A percentile compares a stretch with the other conserved stretches of the same genome.
phyloP scores from a whole-genome alignment of 2,888 invertebrate genomes.

The Quadroppia sp. region DNA sequence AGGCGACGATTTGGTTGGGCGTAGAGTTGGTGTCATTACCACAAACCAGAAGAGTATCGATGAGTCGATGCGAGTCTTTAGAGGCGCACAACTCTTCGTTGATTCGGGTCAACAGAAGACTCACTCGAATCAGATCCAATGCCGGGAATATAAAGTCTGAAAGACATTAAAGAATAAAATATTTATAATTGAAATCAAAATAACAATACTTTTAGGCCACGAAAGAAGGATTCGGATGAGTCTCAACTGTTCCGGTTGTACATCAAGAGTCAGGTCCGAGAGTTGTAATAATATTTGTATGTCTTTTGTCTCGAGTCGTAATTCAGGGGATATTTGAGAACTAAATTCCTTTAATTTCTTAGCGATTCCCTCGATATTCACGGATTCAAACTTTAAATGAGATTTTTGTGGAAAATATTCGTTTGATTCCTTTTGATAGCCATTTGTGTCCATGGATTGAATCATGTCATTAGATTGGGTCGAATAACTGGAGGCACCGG shows the following conservation, averaged over 20 bases:
- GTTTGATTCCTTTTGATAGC: neutral
- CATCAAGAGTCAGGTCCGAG: constrained; percentile 54
- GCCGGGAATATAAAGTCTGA: constrained; percentile 77
- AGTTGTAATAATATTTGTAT: constrained; percentile 60
- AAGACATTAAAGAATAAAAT: constrained; percentile 44
- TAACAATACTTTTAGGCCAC: constrained; percentile 60
- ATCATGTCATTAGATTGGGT: constrained; percentile 46
- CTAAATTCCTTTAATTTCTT: constrained; percentile 64
- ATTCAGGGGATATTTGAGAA: constrained; percentile 59
- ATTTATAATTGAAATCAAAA: neutral
- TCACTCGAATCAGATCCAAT: constrained; percentile 77
- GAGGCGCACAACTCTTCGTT: constrained; percentile 56
- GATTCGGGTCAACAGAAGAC: constrained; percentile 67
- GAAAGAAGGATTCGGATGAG: constrained; percentile 62
- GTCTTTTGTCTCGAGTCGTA: constrained; percentile 58
- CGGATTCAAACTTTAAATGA: constrained; percentile 64
- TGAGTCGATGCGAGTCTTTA: constrained; percentile 49
- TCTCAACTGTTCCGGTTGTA: constrained; percentile 54
- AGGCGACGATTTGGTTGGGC: constrained; percentile 71
- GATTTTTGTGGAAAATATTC: constrained; percentile 57
- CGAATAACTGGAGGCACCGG: constrained; percentile 54
- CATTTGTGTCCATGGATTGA: neutral
- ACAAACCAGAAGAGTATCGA: constrained; percentile 50
- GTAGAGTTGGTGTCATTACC: constrained; percentile 57
- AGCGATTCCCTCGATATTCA: constrained; percentile 61